A percentile compares a stretch with the other conserved stretches of the same genome.
Conservation (phyloP, 2,113 vertebrate species). For the Siphamia tubifer region DNA sequence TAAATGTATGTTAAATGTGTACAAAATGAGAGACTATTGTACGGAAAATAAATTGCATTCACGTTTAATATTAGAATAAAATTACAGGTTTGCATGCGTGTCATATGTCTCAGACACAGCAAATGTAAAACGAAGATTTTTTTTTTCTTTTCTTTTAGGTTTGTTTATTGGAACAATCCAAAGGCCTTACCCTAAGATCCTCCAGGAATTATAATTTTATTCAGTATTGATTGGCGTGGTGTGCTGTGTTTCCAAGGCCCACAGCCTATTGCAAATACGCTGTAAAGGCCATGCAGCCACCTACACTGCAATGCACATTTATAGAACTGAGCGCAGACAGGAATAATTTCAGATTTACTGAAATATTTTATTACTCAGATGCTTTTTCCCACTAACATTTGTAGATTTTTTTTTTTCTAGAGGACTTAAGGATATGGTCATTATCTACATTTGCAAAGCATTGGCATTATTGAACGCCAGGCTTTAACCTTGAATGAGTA, state of each 20-base stretch:
- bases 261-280: slow-evolving; percentile 45
- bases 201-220: slow-evolving; percentile 73
- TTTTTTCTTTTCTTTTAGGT: no score
- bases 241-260: slow-evolving; percentile 66
- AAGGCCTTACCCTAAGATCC: slow-evolving; percentile 50
- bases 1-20: not conserved
- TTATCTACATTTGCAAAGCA: not conserved
- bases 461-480: not conserved
- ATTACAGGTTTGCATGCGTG: not conserved
- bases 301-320: slow-evolving; percentile 38
- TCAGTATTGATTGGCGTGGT: slow-evolving; percentile 69
- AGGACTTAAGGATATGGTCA: not conserved
- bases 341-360: not conserved
- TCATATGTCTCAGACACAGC: not conserved
- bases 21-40: not conserved
- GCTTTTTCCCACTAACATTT: not conserved
- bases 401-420: not conserved
- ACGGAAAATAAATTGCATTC: not conserved
- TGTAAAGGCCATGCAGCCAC: slow-evolving; percentile 54
- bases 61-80: not conserved
- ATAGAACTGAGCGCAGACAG: not conserved
- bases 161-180: slow-evolving; percentile 54
- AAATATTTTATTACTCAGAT: not conserved
- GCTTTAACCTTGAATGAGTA: slow-evolving; percentile 31
- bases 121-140: slow-evolving; percentile 21